Evolutionary conservation across 2,888 invertebrate species (phyloP), one percentile per base, ranked within the genome.

Genomic region (Galeruca laticollis): DNA sequence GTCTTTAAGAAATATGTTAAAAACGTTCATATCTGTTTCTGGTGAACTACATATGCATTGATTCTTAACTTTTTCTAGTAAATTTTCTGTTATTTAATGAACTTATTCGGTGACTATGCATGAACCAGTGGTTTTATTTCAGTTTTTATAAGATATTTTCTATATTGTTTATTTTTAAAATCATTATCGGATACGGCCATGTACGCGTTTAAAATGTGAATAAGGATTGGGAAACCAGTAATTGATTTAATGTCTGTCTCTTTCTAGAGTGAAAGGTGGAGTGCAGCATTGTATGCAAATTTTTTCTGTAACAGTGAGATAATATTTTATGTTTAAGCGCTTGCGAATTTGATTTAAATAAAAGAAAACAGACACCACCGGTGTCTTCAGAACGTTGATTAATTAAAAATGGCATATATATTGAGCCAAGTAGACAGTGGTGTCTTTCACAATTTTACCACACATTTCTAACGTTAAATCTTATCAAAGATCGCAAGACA

Each of bases 211-310:
- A 31, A 13, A 57, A 57, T 57, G 56, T 35, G 56, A 18, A 35
- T 57, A 31, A 18, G 35, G 18, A 72, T 72, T 72, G 66, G 62
- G 71, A 73, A 73, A 74, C 62, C 60, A 60, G 68, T 71, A 74
- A 74, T 71, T 68, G 72, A 73, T 73, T 68, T 8, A 33, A 66
- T 51, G 66, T 71, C 68, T 71, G 68, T 75, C 72, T 70, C 73
- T 75, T 73, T 75, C 69, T 71, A 71, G 69, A 69, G 71, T 69
- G 66, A 74, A 63, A 60, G 68, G 72, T 64, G 67, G 60, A 71
- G 62, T 20, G 47, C 52, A 52, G 68, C 69, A 73, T 73, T 73
- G 73, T 73, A 73, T 73, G 73, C 69, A 66, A 73, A 73, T 73
- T 35, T 18, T 54, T 60, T 60, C 43, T 59, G 51, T 65, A 63